Evolutionary conservation across 1,140 invertebrate genomes (phyloP).

Genomic region (Macrotrachela quadricornifera): DNA sequence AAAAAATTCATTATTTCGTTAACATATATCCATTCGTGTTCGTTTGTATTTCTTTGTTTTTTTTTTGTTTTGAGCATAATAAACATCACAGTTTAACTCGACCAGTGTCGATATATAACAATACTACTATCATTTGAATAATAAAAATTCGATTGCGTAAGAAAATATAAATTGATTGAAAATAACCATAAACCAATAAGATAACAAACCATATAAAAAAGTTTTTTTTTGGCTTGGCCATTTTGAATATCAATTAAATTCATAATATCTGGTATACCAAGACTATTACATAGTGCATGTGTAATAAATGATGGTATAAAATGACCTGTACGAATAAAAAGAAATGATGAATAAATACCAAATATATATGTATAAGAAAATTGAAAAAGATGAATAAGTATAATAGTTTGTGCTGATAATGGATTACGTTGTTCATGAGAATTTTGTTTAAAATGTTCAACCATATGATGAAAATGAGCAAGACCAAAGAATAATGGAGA

Average conservation of each 20-base stretch:
- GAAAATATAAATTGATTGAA: too few species aligned
- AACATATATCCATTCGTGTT: too few species aligned
- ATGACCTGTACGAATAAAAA: slow-evolving; percentile 6
- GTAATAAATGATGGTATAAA: slow-evolving; percentile 3
- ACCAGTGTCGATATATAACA: too few species aligned
- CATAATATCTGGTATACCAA: slow-evolving; percentile 3
- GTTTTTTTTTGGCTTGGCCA: too few species aligned
- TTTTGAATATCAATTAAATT: neutral
- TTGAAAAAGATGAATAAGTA: slow-evolving; percentile 1
- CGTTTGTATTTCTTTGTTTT: too few species aligned
- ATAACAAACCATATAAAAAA: too few species aligned
- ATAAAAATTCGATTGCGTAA: too few species aligned
- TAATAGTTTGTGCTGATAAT: neutral
- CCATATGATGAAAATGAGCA: slow-evolving; percentile 7
- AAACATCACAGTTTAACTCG: too few species aligned
- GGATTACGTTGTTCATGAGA: neutral
- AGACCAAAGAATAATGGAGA: slow-evolving; percentile 4
- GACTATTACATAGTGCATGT: slow-evolving; percentile 5
- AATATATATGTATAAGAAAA: slow-evolving; percentile 7
- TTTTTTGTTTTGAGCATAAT: too few species aligned
- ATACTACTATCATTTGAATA: too few species aligned
- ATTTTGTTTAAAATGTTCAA: neutral
- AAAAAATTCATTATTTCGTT: too few species aligned
- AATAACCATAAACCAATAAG: too few species aligned
- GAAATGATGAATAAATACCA: slow-evolving; percentile 3